These are phyloP conservation scores for Chroicocephalus ridibundus DNA, from an alignment of 2,113 vertebrate genomes.

Conservation along the genomic window DNA sequence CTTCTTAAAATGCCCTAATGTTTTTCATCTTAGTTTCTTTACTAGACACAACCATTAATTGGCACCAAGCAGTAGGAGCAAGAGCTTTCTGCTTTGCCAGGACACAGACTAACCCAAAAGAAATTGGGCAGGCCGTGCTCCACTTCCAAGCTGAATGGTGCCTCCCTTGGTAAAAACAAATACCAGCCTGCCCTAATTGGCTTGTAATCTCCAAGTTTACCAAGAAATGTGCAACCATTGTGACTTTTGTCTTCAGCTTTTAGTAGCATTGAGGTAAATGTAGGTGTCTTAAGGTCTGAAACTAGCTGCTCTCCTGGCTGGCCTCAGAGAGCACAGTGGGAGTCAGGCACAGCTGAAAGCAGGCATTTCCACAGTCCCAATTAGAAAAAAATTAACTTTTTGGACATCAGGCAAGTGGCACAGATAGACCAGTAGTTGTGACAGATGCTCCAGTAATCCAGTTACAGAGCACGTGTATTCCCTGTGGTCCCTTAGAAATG, in stretches of 20 bases:
- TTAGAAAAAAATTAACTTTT: neutral
- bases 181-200: neutral
- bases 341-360: neutral
- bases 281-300: neutral
- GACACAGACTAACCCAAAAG: neutral
- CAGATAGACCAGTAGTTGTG: neutral
- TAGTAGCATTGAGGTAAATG: neutral
- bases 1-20: neutral
- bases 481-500: neutral
- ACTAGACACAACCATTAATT: neutral
- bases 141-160: neutral
- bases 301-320: neutral
- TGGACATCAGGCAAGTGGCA: neutral
- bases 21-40: neutral
- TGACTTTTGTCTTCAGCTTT: neutral
- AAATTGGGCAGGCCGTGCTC: neutral
- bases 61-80: neutral
- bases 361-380: neutral
- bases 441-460: neutral
- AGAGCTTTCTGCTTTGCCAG: neutral
- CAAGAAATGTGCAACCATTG: neutral
- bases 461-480: neutral
- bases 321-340: neutral
- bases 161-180: neutral
- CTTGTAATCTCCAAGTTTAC: neutral